These are phyloP conservation scores for Vicugna pacos DNA, from an alignment of 2,113 vertebrate species.

Conservation along the genomic window DNA sequence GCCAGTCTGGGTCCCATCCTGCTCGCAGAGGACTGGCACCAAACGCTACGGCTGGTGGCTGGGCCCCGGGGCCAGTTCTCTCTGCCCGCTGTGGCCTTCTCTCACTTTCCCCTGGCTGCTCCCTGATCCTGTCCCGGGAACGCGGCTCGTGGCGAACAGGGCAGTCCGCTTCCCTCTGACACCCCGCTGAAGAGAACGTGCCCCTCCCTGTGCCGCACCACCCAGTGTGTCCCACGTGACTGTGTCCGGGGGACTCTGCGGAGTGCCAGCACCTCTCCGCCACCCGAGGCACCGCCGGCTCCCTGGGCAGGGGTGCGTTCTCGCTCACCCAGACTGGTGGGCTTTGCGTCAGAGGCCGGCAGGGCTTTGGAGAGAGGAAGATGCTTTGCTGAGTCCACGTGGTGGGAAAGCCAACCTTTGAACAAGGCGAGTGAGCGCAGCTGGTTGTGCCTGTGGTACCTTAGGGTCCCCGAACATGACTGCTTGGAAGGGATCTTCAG, in stretches of 20 bases:
- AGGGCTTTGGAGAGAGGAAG: not conserved
- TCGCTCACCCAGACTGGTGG: rapidly evolving
- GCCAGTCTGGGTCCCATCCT: rapidly evolving
- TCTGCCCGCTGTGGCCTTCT: not conserved
- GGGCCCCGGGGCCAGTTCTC: not conserved
- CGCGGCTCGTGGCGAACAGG: no score
- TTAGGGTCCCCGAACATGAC: rapidly evolving
- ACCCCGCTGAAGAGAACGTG: not conserved
- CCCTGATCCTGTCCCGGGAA: not conserved
- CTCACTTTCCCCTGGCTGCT: not conserved
- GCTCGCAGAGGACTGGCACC: rapidly evolving
- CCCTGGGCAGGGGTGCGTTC: not conserved
- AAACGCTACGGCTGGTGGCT: not conserved
- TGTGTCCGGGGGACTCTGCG: not conserved
- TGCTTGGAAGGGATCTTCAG: not conserved
- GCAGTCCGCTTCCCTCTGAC: not conserved
- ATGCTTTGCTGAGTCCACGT: not conserved
- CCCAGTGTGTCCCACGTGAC: not conserved
- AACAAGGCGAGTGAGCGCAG: not conserved
- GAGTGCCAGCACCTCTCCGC: not conserved
- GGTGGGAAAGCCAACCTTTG: not conserved
- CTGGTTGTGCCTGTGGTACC: not conserved
- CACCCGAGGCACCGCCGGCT: not conserved
- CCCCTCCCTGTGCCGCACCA: no score
- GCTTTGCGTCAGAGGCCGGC: not conserved